These are phyloP conservation scores for Chiroxiphia lanceolata DNA, from an alignment of 2,797 vertebrate genomes.

Conservation along the genomic window DNA sequence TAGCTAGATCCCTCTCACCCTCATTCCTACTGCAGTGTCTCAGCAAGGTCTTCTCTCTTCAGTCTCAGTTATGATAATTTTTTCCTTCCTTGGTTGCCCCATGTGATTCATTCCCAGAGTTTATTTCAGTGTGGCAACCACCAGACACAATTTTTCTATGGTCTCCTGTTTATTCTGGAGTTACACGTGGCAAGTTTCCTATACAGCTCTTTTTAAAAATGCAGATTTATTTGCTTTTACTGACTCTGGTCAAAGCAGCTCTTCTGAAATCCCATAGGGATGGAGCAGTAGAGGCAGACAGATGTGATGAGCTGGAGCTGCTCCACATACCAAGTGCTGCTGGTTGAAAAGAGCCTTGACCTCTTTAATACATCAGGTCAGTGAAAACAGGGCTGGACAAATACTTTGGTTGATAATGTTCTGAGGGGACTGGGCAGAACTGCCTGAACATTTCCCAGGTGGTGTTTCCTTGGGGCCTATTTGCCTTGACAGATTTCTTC, in stretches of 20 bases:
- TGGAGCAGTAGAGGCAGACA: background rate
- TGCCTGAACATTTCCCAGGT: slow-evolving; percentile 2
- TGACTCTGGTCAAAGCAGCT: background rate
- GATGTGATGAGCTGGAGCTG: background rate
- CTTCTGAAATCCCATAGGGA: background rate
- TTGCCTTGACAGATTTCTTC: slow-evolving; percentile 4
- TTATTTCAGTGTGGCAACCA: background rate
- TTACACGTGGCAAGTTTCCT: background rate
- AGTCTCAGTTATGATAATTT: background rate
- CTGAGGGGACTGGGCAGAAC: background rate
- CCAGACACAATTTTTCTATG: background rate
- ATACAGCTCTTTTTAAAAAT: background rate
- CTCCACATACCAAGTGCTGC: background rate
- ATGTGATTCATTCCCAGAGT: background rate
- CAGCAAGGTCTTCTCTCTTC: background rate
- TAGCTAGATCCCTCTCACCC: background rate
- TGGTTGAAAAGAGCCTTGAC: slow-evolving; percentile 26
- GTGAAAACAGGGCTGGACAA: no score
- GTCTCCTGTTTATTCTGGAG: slow-evolving; percentile 14
- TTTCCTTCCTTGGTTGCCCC: background rate
- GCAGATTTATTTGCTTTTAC: background rate
- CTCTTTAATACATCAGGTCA: background rate
- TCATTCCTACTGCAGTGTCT: background rate
- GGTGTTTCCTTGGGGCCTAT: background rate
- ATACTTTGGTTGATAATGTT: background rate